Base-by-base conservation (phyloP, 2,888 invertebrate species). In the Antheraea yamamai region DNA sequence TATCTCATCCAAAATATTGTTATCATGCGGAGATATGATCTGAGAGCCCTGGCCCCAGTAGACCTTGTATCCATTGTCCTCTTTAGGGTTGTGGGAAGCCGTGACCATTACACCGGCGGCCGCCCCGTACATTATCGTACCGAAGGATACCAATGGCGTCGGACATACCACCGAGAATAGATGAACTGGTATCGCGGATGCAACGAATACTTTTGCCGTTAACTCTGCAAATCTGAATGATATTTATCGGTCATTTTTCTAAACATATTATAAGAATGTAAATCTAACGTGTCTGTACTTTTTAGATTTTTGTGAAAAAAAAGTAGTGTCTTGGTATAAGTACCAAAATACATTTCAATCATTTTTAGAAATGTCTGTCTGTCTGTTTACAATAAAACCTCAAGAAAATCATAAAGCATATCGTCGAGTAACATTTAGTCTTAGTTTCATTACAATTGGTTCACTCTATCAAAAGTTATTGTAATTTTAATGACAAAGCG, bases 51-150 rank as follows among this genome's bases (percentile, higher is more conserved):
- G 99, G 14, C 96, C 95, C 97, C 98, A 99, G 89, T 99, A 99
- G 10, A 99, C 99, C 95, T 99, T 99, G 87, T 99, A 99, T 1
- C 99, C 99, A 88, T 99, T 99, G 87, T 99, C 99, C 51, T 98
- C 97, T 88, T 98, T 98, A 0, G 99, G 99, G 92, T 99, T 99
- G 86, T 99, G 99, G 0, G 98, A 99, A 0, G 99, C 99, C 0
- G 99, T 99, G 8, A 99, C 96, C 98, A 99, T 98, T 8, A 99
- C 96, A 0, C 99, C 99, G 64, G 97, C 98, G 1, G 97, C 96
- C 75, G 97, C 97, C 26, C 96, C 96, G 76, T 96, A 96, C 78
- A 96, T 95, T 4, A 95, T 94, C 0, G 99, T 97, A 0, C 97
- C 96, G 91, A 97, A 99, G 0, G 99, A 97, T 52, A 99, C 97